Evolutionary conservation across 2,888 invertebrate genomes (phyloP), one percentile per base, ranked within the genome.

Genomic region (Lasioglossum leucozonium): DNA sequence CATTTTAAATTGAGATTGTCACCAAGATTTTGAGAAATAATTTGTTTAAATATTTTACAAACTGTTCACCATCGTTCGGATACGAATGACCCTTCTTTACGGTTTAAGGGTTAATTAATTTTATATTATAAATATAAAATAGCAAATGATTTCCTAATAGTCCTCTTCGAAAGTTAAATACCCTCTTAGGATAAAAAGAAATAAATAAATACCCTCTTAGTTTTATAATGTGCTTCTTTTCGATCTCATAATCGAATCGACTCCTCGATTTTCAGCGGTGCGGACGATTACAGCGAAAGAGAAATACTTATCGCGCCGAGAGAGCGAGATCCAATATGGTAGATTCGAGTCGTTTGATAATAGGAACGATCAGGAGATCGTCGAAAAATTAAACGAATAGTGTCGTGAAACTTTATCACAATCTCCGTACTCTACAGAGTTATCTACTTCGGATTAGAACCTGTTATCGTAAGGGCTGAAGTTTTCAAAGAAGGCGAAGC

Each of bases 331-430:
- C 18, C 62, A 8, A 62, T 62, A 62, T 3, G 16, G 30, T 18
- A 8, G 62, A 62, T 34, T 8, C 62, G 62, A 62, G 18, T 18
- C n/a, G n/a, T n/a, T 18, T 18, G 62, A 62, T 62, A 62, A 62
- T 62, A 62, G 62, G 30, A n/a, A 30, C 30, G 34, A 62, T 18
- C 30, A 5, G 26, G 16, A 0, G 30, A 16, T 62, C 30, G 16
- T 30, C 18, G 18, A 34, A 62, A 62, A 62, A 62, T 62, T 30
- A 62, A 62, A 62, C 30, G 62, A 62, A 34, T 34, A 30, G 18
- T 34, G 62, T 62, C 62, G 30, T 62, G 62, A 62, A 62, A 62
- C 62, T 62, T 62, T 62, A 62, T 62, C 62, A 34, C 30, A 62
- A 34, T 30, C 8, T 8, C 62, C 8, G 30, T 62, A 18, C 18